Evolutionary conservation across 2,797 vertebrate species (phyloP).

Genomic region (Aotus griseimembra): DNA sequence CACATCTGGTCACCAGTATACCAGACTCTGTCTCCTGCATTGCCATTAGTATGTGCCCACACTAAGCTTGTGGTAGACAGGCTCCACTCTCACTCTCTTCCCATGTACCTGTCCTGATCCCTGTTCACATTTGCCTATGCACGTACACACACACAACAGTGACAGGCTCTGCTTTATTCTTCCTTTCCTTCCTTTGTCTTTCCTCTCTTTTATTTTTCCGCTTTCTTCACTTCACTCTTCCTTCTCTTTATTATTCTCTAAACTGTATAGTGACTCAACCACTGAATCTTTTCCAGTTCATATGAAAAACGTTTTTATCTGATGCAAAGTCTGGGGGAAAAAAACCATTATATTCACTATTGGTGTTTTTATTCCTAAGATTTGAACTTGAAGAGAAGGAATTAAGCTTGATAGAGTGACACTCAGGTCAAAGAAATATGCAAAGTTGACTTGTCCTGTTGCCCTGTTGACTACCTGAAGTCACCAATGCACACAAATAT

Average conservation of each 20-base stretch:
- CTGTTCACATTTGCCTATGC: rapidly evolving
- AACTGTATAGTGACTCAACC: neutral
- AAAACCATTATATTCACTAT: neutral
- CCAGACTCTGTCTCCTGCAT: no score
- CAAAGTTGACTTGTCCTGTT: neutral
- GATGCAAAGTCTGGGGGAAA: neutral
- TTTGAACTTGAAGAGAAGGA: neutral
- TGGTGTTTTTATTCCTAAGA: neutral
- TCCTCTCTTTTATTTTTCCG: neutral
- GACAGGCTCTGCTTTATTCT: neutral
- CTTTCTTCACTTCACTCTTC: neutral
- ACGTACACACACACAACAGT: no score
- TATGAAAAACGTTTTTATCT: neutral
- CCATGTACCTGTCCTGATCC: neutral
- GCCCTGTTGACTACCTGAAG: neutral
- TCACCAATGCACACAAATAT: neutral
- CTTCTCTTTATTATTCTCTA: neutral
- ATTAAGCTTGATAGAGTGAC: neutral
- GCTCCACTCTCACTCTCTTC: neutral
- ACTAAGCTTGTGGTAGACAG: neutral
- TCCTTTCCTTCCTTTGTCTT: neutral
- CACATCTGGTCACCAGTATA: neutral
- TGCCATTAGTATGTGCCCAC: neutral
- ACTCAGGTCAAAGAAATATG: neutral
- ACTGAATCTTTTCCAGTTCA: neutral